Conservation (phyloP, 1,140 invertebrate species). For the Physella acuta region DNA sequence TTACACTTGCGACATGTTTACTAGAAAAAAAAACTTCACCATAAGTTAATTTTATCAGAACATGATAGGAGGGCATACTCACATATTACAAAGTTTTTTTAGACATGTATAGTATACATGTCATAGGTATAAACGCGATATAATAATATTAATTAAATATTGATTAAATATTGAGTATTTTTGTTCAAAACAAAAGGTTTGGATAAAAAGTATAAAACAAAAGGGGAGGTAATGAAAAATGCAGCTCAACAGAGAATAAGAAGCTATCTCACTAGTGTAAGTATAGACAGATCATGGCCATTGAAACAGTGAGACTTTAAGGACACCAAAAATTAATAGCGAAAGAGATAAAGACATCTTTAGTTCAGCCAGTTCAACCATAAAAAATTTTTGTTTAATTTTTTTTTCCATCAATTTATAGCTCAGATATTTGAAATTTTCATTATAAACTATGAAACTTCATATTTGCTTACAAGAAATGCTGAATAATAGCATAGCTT, state of each 20-base stretch:
- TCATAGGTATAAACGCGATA: neutral
- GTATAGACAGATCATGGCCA: constrained; percentile 17
- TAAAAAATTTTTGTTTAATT: neutral
- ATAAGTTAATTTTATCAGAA: neutral
- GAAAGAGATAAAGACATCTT: neutral
- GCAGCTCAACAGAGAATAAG: constrained; percentile 49
- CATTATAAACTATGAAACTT: neutral
- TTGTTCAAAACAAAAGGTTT: constrained; percentile 35
- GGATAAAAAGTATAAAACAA: constrained; percentile 52
- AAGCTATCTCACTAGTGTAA: constrained; percentile 49
- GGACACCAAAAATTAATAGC: neutral
- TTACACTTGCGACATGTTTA: neutral
- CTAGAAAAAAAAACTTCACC: neutral
- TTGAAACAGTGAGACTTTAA: neutral
- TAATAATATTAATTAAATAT: neutral
- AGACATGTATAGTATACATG: neutral
- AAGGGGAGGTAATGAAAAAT: constrained; percentile 51
- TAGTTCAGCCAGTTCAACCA: neutral
- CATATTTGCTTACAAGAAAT: neutral
- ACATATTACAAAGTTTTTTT: neutral
- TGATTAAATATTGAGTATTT: too few relatives aligned
- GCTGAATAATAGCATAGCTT: neutral
- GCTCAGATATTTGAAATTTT: neutral
- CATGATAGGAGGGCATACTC: neutral
- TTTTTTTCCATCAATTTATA: neutral